A percentile compares a stretch with the other conserved stretches of the same genome.
Evolutionary conservation across 2,888 invertebrate species (phyloP).

Genomic region (Dryococelus australis): DNA sequence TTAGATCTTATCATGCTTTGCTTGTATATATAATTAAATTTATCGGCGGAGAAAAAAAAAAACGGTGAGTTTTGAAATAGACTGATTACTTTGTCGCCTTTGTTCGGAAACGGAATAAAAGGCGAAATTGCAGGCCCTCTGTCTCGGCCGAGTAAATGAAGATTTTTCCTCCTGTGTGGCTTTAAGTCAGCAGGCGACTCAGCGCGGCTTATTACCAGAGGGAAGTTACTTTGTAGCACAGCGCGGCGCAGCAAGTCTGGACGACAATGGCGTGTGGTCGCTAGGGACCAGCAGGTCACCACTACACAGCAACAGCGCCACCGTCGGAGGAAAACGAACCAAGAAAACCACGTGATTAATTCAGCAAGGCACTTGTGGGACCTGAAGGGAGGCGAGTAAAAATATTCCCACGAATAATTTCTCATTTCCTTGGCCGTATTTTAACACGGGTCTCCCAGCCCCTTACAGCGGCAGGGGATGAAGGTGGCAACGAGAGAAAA

Average conservation of each 20-base stretch:
- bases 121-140: neutral
- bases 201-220: neutral
- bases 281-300: neutral
- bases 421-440: slow-evolving; percentile 1
- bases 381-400: neutral
- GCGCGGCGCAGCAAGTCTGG: neutral
- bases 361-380: slow-evolving; percentile 16
- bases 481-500: neutral
- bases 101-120: neutral
- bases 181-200: neutral
- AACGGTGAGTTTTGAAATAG: neutral
- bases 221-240: neutral
- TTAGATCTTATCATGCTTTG: too few species aligned
- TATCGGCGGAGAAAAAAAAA: too few species aligned
- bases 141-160: neutral
- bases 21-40: too few species aligned
- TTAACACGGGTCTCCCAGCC: slow-evolving; percentile 1
- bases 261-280: neutral
- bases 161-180: neutral
- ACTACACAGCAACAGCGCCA: too few species aligned
- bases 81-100: neutral
- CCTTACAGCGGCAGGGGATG: neutral
- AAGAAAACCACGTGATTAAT: slow-evolving; percentile 16
- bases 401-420: slow-evolving; percentile 10
- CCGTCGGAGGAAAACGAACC: neutral